Conservation (phyloP, 2,797 vertebrate genomes). For the Melanogrammus aeglefinus region DNA sequence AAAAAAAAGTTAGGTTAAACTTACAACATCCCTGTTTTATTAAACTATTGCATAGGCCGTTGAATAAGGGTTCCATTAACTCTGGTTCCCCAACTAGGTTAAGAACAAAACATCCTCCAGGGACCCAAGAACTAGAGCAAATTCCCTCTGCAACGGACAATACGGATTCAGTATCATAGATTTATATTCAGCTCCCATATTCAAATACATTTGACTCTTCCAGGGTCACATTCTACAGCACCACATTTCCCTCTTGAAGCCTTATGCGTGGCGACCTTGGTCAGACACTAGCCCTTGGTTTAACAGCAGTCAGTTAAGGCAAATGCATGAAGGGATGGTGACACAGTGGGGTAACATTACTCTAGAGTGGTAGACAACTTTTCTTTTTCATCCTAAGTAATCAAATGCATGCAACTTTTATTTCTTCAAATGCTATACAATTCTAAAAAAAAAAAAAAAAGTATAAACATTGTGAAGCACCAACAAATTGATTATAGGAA, state of each 20-base stretch:
- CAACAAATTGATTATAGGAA: constrained; percentile 24
- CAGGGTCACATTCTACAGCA: constrained; percentile 45
- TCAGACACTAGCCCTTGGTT: constrained; percentile 24
- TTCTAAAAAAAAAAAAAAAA: constrained; percentile 12
- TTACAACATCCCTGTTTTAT: neutral
- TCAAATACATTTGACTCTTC: constrained; percentile 36
- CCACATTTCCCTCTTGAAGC: constrained; percentile 50
- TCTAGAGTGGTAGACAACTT: constrained; percentile 18
- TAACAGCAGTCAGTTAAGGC: constrained; percentile 22
- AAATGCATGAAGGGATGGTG: constrained; percentile 25
- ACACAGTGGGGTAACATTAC: constrained; percentile 17
- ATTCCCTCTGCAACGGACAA: constrained; percentile 32
- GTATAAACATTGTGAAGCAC: constrained; percentile 19
- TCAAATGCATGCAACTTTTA: constrained; percentile 29
- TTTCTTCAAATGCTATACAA: constrained; percentile 18
- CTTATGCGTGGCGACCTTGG: constrained; percentile 50
- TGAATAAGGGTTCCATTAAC: neutral
- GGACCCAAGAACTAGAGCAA: constrained; percentile 33
- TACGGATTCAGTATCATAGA: constrained; percentile 42
- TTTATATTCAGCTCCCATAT: constrained; percentile 33
- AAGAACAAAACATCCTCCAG: neutral
- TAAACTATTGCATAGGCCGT: neutral
- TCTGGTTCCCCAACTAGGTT: neutral
- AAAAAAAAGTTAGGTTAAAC: neutral
- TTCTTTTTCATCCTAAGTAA: constrained; percentile 8